Base-by-base conservation (phyloP, 2,888 invertebrate genomes). In the Tethea ocularis region DNA sequence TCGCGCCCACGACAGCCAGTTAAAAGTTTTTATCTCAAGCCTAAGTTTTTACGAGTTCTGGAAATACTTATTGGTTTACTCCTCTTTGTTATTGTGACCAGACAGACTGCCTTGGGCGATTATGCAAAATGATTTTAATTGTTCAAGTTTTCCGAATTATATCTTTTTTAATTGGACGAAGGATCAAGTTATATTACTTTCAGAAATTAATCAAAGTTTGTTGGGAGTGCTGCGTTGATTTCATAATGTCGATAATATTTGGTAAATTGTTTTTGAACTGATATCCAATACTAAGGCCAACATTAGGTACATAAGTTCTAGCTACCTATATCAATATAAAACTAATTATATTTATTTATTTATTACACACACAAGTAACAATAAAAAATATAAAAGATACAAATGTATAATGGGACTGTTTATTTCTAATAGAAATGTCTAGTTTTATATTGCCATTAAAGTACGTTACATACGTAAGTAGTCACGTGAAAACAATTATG, bases 131-230 rank as follows among this genome's bases (percentile, higher is more conserved):
- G 66, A 66, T 59, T 67, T 59, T 58, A 57, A 68, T 68, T 80
- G 72, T 76, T 58, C 58, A 68, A 77, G 60, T 74, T 78, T 67
- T 60, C 61, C 61, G 61, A 72, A 74, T 75, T 71, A 69, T 77
- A 69, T 77, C 73, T 80, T 69, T 38, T 81, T 74, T 74, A 78
- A 79, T 82, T 78, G 69, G 69, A 63, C 38, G 33, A 59, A 58
- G 52, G 54, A 41, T 51, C 61, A 78, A 80, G 77, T 80, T 80
- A 74, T 72, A 80, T 80, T 79, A 67, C 77, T 75, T 77, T 69
- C 60, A 57, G 58, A 69, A 71, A 74, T 72, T 75, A 72, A 75
- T 77, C 67, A 71, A 76, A 77, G 62, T 76, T 74, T 69, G 58
- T 62, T 59, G 63, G 69, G 66, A 66, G 59, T 69, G 58, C 56